phyloP scores from a whole-genome alignment of 2,113 vertebrate species.

The Recurvirostra avosetta region DNA sequence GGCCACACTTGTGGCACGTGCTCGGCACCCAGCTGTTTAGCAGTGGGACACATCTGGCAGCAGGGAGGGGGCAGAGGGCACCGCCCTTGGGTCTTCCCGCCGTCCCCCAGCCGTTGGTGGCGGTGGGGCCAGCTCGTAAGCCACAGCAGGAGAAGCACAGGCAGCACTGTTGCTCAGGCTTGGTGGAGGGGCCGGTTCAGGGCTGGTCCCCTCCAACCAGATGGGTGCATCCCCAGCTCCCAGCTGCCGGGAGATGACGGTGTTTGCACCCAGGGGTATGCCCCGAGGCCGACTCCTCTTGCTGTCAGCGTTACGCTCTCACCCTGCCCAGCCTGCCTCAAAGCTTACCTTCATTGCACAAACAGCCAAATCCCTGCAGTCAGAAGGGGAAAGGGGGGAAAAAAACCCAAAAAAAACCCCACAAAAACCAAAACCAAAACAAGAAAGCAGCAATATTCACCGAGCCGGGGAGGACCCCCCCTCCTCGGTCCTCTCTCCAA shows the following conservation, averaged over 20 bases:
- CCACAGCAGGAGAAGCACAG: background rate
- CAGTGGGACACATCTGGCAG: rapidly evolving
- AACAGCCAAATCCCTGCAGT: background rate
- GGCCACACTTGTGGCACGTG: background rate
- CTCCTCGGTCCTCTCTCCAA: background rate
- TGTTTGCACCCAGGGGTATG: background rate
- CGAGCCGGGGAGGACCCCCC: background rate
- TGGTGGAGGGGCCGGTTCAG: background rate
- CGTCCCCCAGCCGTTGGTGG: rapidly evolving
- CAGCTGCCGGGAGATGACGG: rapidly evolving
- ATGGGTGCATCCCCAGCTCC: background rate
- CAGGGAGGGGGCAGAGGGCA: background rate
- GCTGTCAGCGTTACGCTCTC: rapidly evolving
- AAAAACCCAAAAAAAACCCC: background rate
- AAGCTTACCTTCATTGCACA: background rate
- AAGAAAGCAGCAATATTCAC: background rate
- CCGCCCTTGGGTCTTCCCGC: background rate
- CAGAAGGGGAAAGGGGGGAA: background rate
- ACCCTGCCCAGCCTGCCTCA: background rate
- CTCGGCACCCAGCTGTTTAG: background rate
- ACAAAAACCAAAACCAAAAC: background rate
- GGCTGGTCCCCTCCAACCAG: rapidly evolving
- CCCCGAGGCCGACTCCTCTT: background rate
- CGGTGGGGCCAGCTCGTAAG: rapidly evolving
- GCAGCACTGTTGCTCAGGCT: background rate